Conservation (phyloP, 2,888 invertebrate genomes). For the Exephanes ischioxanthus region DNA sequence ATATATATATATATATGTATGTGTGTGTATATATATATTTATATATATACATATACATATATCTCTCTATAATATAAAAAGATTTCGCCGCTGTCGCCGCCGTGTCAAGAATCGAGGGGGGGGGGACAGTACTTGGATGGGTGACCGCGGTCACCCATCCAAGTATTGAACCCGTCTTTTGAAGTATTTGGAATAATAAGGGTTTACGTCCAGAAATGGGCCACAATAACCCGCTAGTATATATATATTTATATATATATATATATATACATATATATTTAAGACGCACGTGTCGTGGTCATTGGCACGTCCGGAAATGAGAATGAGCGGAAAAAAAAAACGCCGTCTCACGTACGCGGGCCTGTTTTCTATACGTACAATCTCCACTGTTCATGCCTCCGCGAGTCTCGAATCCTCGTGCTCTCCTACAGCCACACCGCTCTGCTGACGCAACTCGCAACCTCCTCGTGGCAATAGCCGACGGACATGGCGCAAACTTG, state of each 20-base stretch:
- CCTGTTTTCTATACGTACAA: neutral
- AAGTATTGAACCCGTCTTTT: too few species aligned
- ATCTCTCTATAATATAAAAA: too few species aligned
- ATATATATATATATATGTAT: too few species aligned
- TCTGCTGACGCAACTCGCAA: slow-evolving; percentile 52
- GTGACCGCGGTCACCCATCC: too few species aligned
- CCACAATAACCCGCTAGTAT: too few species aligned
- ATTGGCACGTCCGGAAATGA: neutral
- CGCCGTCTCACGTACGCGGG: neutral
- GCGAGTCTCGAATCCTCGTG: slow-evolving; percentile 28
- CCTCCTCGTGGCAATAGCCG: slow-evolving; percentile 51
- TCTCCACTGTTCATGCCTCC: neutral
- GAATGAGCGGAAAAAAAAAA: slow-evolving; percentile 12
- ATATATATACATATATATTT: neutral
- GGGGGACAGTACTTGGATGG: too few species aligned
- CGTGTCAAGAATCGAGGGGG: too few species aligned
- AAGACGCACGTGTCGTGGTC: neutral
- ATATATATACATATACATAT: neutral
- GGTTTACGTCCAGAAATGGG: too few species aligned
- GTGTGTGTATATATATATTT: too few species aligned
- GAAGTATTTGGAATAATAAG: too few species aligned
- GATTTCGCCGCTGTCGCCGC: too few species aligned
- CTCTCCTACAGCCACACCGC: neutral
- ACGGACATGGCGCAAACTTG: neutral
- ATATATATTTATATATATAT: neutral